These are phyloP conservation scores for Hydrolagus colliei DNA, from an alignment of 2,797 vertebrate species.

Conservation along the genomic window DNA sequence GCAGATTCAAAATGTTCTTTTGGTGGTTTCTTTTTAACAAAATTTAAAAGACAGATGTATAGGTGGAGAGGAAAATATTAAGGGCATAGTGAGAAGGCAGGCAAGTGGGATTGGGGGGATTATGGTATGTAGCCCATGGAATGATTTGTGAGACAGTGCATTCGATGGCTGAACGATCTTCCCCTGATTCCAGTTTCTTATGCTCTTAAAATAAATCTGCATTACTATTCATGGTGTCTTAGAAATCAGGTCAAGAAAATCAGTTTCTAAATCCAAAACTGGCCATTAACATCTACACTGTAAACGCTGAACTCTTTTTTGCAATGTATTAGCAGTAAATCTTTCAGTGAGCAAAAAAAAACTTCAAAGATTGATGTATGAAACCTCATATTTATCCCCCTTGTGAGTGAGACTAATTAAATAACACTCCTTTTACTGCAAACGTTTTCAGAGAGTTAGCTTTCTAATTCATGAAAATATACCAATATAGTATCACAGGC, in stretches of 20 bases:
- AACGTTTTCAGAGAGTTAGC: background rate
- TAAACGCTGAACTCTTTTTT: conserved; percentile 1
- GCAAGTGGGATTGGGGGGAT: no score
- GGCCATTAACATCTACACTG: conserved; percentile 22
- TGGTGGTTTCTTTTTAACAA: no score
- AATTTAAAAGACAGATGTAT: no score
- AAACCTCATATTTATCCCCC: conserved; percentile 21
- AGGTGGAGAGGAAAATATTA: no score
- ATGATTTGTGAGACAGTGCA: no score
- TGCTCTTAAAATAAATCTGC: background rate
- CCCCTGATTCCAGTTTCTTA: no score
- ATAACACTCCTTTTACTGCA: background rate
- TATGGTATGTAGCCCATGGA: no score
- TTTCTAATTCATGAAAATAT: background rate
- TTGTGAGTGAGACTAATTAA: conserved; percentile 20
- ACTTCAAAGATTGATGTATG: conserved; percentile 22
- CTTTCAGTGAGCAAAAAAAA: background rate
- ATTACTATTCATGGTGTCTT: background rate
- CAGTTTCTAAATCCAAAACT: conserved; percentile 10
- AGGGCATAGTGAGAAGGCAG: no score
- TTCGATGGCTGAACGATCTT: no score
- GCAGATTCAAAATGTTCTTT: no score
- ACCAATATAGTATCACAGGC: background rate
- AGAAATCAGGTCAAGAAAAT: conserved; percentile 19
- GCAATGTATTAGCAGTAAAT: conserved; percentile 4